phyloP scores from a whole-genome alignment of 2,888 invertebrate genomes.

The Erannis defoliaria region DNA sequence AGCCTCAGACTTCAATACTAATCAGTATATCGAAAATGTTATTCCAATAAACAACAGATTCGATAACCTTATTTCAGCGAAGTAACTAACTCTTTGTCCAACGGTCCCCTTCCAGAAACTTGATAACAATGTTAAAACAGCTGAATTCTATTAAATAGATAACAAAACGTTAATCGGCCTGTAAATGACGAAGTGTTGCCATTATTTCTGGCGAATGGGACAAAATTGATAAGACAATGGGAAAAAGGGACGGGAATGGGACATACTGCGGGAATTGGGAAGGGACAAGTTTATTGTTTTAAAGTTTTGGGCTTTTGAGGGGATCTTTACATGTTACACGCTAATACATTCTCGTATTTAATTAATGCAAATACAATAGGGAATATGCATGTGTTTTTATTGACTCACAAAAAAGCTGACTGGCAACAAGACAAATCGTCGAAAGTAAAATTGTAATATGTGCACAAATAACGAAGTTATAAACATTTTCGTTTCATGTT shows the following conservation, averaged over 20 bases:
- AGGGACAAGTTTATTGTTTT: constrained; percentile 16
- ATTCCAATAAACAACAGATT: constrained; percentile 26
- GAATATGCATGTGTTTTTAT: too few species aligned
- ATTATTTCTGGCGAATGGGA: constrained; percentile 29
- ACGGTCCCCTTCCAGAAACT: constrained; percentile 38
- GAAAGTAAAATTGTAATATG: too few species aligned
- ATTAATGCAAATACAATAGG: not conserved
- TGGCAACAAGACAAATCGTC: too few species aligned
- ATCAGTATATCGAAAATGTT: constrained; percentile 19
- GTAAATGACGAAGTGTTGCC: constrained; percentile 39
- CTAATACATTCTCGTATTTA: not conserved
- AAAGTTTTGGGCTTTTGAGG: constrained; percentile 3
- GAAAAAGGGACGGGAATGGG: constrained; percentile 1
- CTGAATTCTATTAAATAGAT: constrained; percentile 49
- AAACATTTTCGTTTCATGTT: too few species aligned
- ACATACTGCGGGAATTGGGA: not conserved
- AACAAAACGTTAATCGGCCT: constrained; percentile 47
- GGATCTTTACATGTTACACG: not conserved
- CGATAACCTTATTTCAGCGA: constrained; percentile 34
- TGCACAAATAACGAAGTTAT: too few species aligned
- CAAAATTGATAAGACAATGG: constrained; percentile 24
- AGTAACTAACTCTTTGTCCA: constrained; percentile 41
- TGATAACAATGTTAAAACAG: constrained; percentile 49
- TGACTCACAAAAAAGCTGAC: too few species aligned
- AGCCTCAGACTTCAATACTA: too few species aligned